Evolutionary conservation across 2,797 vertebrate genomes (phyloP), one percentile per base, ranked within the genome.

Genomic region (Chloroceryle inda): DNA sequence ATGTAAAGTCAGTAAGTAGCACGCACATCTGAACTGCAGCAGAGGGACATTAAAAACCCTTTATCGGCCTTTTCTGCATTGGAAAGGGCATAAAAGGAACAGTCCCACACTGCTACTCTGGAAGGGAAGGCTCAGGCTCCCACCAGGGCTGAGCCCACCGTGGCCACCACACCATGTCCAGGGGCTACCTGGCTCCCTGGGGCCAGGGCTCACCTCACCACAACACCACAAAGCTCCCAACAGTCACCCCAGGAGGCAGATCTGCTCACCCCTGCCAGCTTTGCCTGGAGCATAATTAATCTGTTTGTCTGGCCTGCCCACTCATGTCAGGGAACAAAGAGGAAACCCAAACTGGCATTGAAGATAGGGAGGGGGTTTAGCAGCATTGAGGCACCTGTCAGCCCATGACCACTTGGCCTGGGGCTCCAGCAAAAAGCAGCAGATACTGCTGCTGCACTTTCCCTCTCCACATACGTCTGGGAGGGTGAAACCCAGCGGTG

Each of bases 11-110:
- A 58, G 1, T 26, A 44, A 50, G 10, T 3, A 61, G 33, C 4
- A 0, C 52, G 8, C 1, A 0, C n/a, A 64, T 7, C 37, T 0
- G 1, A 61, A 31, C 55, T 72, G 49, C 0, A 0, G 23, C 72
- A 68, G n/a, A 44, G 20, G 4, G 14, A 68, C 26, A 88, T 58
- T 6, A 44, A 84, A 91, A n/a, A 2, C 23, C 11, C 5, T 52
- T 68, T 11, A 37, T 35, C 22, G 45, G n/a, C 38, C 23, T 73
- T 55, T 55, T 44, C 58, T 50, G 15, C 29, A 20, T 3, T 29
- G 50, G 31, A 73, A 91, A 81, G 11, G 18, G 33, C 20, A 35
- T 16, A 15, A 74, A 72, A 75, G 10, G 29, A 52, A 4, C 26
- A 49, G 22, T 21, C 42, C 33, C 17, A 40, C 20, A 61, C 6